These are phyloP conservation scores for Stylophora pistillata DNA, from an alignment of 64 coral and sea anemone genomes.

Conservation along the genomic window DNA sequence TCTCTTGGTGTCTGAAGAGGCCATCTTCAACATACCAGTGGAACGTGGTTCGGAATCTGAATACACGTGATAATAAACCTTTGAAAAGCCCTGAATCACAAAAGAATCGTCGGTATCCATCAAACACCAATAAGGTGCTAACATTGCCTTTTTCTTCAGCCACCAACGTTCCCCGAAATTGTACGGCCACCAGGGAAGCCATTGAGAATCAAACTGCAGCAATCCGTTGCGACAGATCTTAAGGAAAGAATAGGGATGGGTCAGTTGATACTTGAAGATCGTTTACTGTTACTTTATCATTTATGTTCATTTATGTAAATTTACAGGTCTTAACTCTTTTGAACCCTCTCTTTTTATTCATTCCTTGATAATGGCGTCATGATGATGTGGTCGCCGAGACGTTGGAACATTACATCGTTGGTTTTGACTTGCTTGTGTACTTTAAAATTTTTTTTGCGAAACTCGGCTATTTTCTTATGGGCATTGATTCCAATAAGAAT, in stretches of 20 bases:
- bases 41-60: background rate
- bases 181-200: constrained; percentile 2
- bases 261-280: background rate
- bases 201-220: constrained; percentile 13
- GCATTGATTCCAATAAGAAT: too few relatives aligned
- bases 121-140: constrained; percentile 30
- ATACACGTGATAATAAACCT: constrained; percentile 18
- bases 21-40: background rate
- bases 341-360: too few relatives aligned
- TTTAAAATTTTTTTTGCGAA: too few relatives aligned
- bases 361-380: too few relatives aligned
- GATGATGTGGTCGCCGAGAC: too few relatives aligned
- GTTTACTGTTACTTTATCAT: too few relatives aligned
- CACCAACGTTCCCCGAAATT: background rate
- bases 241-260: background rate
- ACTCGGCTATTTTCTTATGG: too few relatives aligned
- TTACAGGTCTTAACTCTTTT: too few relatives aligned
- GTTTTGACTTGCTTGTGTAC: too few relatives aligned
- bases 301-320: too few relatives aligned
- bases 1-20: constrained; percentile 4
- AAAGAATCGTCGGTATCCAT: constrained; percentile 5
- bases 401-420: too few relatives aligned
- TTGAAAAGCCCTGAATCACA: background rate
- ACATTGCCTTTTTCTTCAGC: background rate
- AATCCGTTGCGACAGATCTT: constrained; percentile 28